These are phyloP conservation scores for Clytia hemisphaerica DNA, from an alignment of 30 jellyfish, hydroid and myxozoan species.

Conservation along the genomic window DNA sequence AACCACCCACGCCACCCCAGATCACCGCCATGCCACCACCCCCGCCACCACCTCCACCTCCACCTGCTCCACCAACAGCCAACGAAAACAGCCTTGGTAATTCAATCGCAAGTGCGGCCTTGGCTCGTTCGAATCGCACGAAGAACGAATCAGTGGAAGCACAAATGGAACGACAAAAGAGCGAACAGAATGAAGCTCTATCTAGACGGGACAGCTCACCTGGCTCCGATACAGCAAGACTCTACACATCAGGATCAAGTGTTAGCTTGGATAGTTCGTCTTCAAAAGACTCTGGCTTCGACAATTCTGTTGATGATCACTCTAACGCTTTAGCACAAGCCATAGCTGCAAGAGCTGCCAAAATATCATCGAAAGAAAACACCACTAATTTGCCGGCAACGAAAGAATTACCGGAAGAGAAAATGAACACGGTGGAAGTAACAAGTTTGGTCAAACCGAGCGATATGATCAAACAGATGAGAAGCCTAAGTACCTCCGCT, in stretches of 20 bases:
- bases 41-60: slow-evolving; percentile 38
- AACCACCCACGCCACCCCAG: slow-evolving; percentile 74
- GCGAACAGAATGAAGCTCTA: slow-evolving; percentile 30
- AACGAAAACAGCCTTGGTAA: slow-evolving; percentile 1
- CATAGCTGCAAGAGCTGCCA: slow-evolving; percentile 84
- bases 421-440: slow-evolving; percentile 14
- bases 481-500: neutral
- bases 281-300: slow-evolving; percentile 87
- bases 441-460: slow-evolving; percentile 30
- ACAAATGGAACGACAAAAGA: slow-evolving; percentile 18
- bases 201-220: slow-evolving; percentile 19
- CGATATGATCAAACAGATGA: neutral
- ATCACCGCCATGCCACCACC: slow-evolving; percentile 15
- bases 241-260: too few species aligned
- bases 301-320: slow-evolving; percentile 70
- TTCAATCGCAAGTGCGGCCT: slow-evolving; percentile 47
- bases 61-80: slow-evolving; percentile 15
- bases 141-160: slow-evolving; percentile 36
- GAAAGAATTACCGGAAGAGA: slow-evolving; percentile 26
- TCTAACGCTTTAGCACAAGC: slow-evolving; percentile 86
- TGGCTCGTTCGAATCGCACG: slow-evolving; percentile 51
- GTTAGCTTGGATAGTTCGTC: slow-evolving; percentile 79
- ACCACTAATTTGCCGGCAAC: slow-evolving; percentile 16
- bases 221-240: slow-evolving; percentile 53
- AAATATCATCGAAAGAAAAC: slow-evolving; percentile 45